Evolutionary conservation across 2,113 vertebrate species (phyloP).

Genomic region (Sphaerodactylus townsendi): DNA sequence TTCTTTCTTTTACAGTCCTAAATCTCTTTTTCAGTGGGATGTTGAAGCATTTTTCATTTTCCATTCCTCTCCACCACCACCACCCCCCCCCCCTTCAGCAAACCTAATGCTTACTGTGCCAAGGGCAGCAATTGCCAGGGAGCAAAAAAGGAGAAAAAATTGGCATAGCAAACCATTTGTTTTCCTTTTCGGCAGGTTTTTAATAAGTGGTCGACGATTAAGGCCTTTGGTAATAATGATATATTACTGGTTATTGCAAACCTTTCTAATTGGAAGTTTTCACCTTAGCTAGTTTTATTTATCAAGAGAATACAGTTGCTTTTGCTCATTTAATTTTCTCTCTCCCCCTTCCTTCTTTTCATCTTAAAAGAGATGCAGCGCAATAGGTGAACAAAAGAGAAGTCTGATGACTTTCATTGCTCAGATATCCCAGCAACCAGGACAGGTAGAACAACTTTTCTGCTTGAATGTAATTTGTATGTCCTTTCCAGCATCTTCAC

Average conservation of each 20-base stretch:
- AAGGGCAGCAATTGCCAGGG: slow-evolving; percentile 47
- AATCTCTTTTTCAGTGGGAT: slow-evolving; percentile 74
- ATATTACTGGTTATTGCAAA: slow-evolving; percentile 44
- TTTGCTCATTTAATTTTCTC: slow-evolving; percentile 44
- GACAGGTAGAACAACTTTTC: slow-evolving; percentile 78
- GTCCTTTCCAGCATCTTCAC: not conserved
- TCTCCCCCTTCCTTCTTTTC: not conserved
- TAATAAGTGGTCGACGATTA: slow-evolving; percentile 41
- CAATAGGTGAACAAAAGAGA: slow-evolving; percentile 79
- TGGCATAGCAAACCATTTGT: slow-evolving; percentile 33
- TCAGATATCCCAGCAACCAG: slow-evolving; percentile 60
- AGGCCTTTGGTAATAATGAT: slow-evolving; percentile 46
- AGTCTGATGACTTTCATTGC: slow-evolving; percentile 72
- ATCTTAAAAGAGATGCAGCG: slow-evolving; percentile 78
- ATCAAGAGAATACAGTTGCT: slow-evolving; percentile 31
- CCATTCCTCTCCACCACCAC: slow-evolving; percentile 47
- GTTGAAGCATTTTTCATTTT: slow-evolving; percentile 73
- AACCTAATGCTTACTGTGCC: slow-evolving; percentile 67
- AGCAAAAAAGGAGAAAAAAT: not conserved
- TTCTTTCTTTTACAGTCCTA: slow-evolving; percentile 78
- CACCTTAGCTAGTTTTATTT: slow-evolving; percentile 51
- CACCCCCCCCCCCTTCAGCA: slow-evolving; percentile 74
- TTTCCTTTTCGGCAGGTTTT: slow-evolving; percentile 14
- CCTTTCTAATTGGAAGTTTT: slow-evolving; percentile 49
- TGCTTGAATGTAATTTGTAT: not conserved